Conservation (phyloP, 2,797 vertebrate genomes). For the Coreius guichenoti region DNA sequence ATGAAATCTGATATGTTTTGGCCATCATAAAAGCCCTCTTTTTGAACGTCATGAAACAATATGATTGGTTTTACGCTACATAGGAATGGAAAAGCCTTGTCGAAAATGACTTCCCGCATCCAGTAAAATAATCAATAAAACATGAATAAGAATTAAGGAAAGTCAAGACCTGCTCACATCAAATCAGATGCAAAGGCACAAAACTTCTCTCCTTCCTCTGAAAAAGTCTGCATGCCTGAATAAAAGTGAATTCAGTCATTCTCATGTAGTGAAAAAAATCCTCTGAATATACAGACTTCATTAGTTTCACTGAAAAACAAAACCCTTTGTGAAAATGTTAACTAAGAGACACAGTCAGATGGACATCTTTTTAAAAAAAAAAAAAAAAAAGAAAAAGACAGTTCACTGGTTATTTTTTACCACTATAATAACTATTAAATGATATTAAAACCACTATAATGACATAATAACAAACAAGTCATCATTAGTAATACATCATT, state of each 20-base stretch:
- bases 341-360: background rate
- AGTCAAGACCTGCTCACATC: background rate
- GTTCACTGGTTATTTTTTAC: background rate
- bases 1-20: background rate
- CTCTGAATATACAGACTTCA: background rate
- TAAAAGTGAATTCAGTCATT: background rate
- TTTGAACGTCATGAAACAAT: background rate
- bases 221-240: no score
- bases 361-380: background rate
- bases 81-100: background rate
- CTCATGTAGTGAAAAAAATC: background rate
- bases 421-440: background rate
- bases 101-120: background rate
- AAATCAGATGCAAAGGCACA: background rate
- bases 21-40: conserved; percentile 1
- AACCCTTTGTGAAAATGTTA: background rate
- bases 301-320: background rate
- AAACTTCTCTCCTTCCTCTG: background rate
- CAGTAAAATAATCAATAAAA: background rate
- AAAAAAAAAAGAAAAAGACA: no score
- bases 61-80: background rate
- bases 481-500: background rate
- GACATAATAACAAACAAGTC: background rate
- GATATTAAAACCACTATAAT: no score
- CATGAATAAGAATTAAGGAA: background rate